Conservation (phyloP, 92 coral and sea anemone species). For the Palythoa grandiflora region DNA sequence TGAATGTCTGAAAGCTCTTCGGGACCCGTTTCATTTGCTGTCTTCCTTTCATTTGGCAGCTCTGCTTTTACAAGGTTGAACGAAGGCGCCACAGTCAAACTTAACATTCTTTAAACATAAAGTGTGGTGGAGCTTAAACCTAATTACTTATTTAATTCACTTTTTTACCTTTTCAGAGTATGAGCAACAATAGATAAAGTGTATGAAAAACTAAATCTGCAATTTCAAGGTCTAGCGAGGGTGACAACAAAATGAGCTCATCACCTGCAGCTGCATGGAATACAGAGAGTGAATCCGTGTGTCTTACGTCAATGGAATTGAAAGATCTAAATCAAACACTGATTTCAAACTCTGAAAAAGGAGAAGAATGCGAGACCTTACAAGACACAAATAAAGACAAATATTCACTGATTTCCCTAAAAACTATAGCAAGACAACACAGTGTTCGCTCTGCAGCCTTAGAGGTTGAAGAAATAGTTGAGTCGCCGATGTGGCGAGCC, state of each 20-base stretch:
- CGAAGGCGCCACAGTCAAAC: too few species aligned
- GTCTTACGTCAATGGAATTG: neutral
- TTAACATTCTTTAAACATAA: too few species aligned
- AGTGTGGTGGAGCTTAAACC: too few species aligned
- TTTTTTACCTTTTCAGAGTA: too few species aligned
- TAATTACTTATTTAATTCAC: too few species aligned
- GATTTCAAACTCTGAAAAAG: neutral
- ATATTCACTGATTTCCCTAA: neutral
- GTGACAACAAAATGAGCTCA: neutral
- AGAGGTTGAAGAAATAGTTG: neutral
- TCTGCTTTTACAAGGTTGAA: too few species aligned
- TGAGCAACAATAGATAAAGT: too few species aligned
- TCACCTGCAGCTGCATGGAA: neutral
- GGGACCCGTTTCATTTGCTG: too few species aligned
- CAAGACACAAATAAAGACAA: constrained; percentile 1
- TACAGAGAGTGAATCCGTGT: neutral
- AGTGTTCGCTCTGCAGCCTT: neutral
- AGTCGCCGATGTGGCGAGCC: constrained; percentile 4
- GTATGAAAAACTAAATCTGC: too few species aligned
- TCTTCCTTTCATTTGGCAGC: too few species aligned
- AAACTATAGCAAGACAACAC: neutral
- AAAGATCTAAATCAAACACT: neutral
- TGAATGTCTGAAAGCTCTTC: too few species aligned
- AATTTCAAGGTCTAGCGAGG: neutral
- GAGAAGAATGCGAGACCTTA: neutral